phyloP scores from a whole-genome alignment of 1,140 invertebrate genomes.

The Grapholita molesta region DNA sequence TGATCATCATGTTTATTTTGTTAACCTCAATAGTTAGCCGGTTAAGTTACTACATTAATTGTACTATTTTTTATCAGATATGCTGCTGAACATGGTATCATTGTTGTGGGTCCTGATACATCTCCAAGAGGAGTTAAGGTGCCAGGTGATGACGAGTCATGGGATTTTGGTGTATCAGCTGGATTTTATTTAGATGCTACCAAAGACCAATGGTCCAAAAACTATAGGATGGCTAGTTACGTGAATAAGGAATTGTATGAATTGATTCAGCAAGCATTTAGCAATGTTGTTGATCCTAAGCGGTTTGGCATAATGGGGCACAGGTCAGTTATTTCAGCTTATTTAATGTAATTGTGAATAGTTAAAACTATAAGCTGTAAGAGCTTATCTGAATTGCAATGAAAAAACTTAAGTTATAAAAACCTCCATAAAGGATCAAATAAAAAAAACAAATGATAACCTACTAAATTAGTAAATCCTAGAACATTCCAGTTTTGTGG shows the following conservation, averaged over 20 bases:
- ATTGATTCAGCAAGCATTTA: slow-evolving; percentile 81
- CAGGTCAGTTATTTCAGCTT: slow-evolving; percentile 76
- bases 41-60: background rate
- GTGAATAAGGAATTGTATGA: slow-evolving; percentile 93
- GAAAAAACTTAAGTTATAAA: no score
- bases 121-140: slow-evolving; percentile 95
- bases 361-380: no score
- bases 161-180: slow-evolving; percentile 97
- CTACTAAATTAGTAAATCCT: no score
- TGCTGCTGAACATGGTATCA: slow-evolving; percentile 89
- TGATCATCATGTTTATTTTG: background rate
- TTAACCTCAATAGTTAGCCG: background rate
- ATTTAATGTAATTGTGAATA: background rate
- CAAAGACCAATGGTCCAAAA: slow-evolving; percentile 92
- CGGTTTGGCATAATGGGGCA: slow-evolving; percentile 92
- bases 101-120: slow-evolving; percentile 96
- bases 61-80: slow-evolving; percentile 59
- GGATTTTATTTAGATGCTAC: slow-evolving; percentile 98
- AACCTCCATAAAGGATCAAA: no score
- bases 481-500: no score
- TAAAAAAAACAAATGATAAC: no score
- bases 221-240: slow-evolving; percentile 98
- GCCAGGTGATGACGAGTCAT: slow-evolving; percentile 92
- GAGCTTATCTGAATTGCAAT: no score
- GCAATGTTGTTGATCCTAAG: slow-evolving; percentile 72